Base-by-base conservation (phyloP, 2,797 vertebrate genomes). In the Erithacus rubecula region DNA sequence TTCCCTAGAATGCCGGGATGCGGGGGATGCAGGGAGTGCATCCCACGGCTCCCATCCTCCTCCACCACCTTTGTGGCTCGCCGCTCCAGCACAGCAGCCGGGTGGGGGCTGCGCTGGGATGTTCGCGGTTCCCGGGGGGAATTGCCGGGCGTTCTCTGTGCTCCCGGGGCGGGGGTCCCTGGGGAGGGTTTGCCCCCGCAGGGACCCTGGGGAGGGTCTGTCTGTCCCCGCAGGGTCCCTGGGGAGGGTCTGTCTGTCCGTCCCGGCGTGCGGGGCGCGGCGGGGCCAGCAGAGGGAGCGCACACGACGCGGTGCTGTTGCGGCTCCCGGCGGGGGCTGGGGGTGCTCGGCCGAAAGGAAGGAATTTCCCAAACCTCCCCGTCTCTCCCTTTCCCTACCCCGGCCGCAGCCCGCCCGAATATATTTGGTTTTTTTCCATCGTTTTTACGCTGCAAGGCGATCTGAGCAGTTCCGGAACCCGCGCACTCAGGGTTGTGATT, bases 261-360 rank as follows among this genome's bases (percentile, higher is more conserved):
- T 36, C 44, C 32, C 34, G 52, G 56, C 18, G 63, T 74, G 85
- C 90, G 74, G 83, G 70, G 37, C 87, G 36, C 94, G 41, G 44
- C 87, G 89, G 65, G 77, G 89, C 96, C 96, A 92, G 95, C 94
- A 96, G 96, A 80, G 96, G 96, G 95, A 94, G 96, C 94, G 93
- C 95, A 83, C 80, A 55, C 64, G 74, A 85, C 92, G 85, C 90
- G 87, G 85, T 51, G 92, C 90, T 22, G 68, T 36, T 69, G 83
- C 39, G 53, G 72, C 30, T 75, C 77, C 32, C 27, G 56, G n/a
- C 36, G 19, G 55, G 70, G 24, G 2, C 5, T 14, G 76, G 9
- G 51, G 5, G 30, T 0, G 5, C 5, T 30, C 8, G 58, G 44
- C 51, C 23, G 3, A 7, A 32, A 27, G 0, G 26, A 22, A 32